Base-by-base conservation (phyloP, 1,140 invertebrate genomes). In the Sinonovacula constricta region DNA sequence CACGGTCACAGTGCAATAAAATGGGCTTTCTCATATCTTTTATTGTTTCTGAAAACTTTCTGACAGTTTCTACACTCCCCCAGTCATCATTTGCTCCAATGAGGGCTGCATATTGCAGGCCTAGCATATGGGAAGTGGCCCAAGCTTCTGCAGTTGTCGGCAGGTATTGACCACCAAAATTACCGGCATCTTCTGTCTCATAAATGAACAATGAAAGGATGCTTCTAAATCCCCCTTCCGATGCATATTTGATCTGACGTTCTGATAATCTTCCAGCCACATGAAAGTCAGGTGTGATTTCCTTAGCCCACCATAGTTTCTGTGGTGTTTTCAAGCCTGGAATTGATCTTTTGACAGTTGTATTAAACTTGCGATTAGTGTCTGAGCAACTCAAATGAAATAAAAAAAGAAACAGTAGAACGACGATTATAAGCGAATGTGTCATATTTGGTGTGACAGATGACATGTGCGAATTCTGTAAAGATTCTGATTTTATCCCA, bases 271-370 rank as follows among this genome's bases (percentile, higher is more conserved):
- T 54, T 26, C 87, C 87, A 12, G 83, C 82, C 18, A 88, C 76
- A 72, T 86, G 83, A 5, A 85, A 81, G 36, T 88, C 84, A 15
- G 83, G 81, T 1, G 87, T 88, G 22, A 88, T 77, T 79, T 87
- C 84, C 66, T 88, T 88, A 2, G 84, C 82, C 87, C 87, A 88
- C 87, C 87, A 88, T 33, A 85, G 66, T 75, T 88, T 88, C 30
- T 69, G 75, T 22, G 81, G 79, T 22, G 84, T 60, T 7, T 84
- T 81, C 2, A 87, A 59, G 53, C 87, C 87, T 14, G 86, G 86
- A 26, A 68, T 26, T 39, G 70, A 71, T 18, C 77, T 49, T 66
- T 79, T 59, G 3, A 60, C 36, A n/a, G 77, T 24, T 1, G 75
- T 79, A 39, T 84, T 71, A 45, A 10, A 45, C 39, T 45, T 7